Evolutionary conservation across 2,113 vertebrate species (phyloP).

Genomic region (Calidris pugnax): DNA sequence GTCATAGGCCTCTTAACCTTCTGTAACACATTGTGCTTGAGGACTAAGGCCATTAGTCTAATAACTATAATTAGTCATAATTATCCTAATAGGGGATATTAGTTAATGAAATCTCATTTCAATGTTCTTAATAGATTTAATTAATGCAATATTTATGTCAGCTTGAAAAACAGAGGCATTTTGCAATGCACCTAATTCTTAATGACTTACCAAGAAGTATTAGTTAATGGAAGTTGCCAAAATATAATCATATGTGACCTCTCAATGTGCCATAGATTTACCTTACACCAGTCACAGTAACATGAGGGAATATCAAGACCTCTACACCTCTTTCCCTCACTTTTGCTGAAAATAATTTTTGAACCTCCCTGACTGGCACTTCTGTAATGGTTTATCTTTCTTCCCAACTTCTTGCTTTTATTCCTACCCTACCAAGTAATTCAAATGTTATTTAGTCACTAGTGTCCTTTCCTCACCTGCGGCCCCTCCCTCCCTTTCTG

Average conservation of each 20-base stretch:
- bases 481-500: background rate
- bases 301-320: background rate
- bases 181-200: constrained; percentile 14
- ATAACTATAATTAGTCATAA: constrained; percentile 80
- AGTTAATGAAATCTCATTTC: constrained; percentile 76
- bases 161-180: constrained; percentile 47
- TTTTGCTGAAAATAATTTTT: background rate
- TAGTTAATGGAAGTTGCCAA: constrained; percentile 9
- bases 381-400: background rate
- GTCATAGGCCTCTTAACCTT: constrained; percentile 72
- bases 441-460: background rate
- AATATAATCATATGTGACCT: background rate
- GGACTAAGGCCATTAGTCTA: constrained; percentile 75
- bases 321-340: background rate
- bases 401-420: background rate
- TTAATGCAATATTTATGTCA: constrained; percentile 72
- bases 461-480: background rate
- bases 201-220: background rate
- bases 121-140: constrained; percentile 70
- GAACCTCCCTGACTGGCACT: background rate
- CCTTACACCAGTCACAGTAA: background rate
- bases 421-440: background rate
- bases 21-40: constrained; percentile 68
- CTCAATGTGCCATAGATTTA: background rate
- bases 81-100: constrained; percentile 76